phyloP scores from a whole-genome alignment of 2,888 invertebrate species.

The Parasteatoda lunata region DNA sequence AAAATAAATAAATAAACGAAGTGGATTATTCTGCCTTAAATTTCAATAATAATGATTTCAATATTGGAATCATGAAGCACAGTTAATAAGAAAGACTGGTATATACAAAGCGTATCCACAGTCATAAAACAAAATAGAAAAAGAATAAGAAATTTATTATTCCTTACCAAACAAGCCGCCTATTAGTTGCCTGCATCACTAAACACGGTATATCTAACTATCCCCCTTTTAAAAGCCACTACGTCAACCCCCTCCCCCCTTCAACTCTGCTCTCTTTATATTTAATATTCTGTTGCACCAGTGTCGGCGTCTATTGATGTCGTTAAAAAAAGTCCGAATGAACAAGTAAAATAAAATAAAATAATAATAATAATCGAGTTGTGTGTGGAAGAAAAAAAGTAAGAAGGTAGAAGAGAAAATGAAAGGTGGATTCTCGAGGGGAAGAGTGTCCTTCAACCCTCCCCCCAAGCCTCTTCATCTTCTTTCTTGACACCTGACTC shows the following conservation, averaged over 20 bases:
- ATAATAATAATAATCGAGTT: conserved; percentile 26
- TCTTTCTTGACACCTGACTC: conserved; percentile 31
- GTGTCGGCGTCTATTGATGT: conserved; percentile 56
- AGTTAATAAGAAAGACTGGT: too few relatives aligned
- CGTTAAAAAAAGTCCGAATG: conserved; percentile 22
- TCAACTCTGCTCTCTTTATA: conserved; percentile 30
- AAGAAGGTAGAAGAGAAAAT: conserved; percentile 36
- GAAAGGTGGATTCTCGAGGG: conserved; percentile 37
- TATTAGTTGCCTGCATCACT: conserved; percentile 41
- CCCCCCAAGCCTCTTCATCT: conserved; percentile 9
- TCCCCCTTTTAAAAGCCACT: not conserved
- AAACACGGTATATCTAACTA: conserved; percentile 33
- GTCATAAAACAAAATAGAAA: not conserved
- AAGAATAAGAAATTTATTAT: conserved; percentile 40
- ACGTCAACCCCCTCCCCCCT: not conserved
- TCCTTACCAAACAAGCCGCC: conserved; percentile 18
- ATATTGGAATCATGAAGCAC: too few relatives aligned
- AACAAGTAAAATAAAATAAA: conserved; percentile 23
- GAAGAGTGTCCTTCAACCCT: conserved; percentile 3
- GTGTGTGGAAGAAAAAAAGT: conserved; percentile 6
- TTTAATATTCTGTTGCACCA: conserved; percentile 59
- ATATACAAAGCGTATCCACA: too few relatives aligned
- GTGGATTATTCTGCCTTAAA: too few relatives aligned
- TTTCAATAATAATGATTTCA: too few relatives aligned
- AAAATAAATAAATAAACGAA: too few relatives aligned